Evolutionary conservation across 2,888 invertebrate genomes (phyloP), one percentile per base, ranked within the genome.

Genomic region (Cosmia pyralina): DNA sequence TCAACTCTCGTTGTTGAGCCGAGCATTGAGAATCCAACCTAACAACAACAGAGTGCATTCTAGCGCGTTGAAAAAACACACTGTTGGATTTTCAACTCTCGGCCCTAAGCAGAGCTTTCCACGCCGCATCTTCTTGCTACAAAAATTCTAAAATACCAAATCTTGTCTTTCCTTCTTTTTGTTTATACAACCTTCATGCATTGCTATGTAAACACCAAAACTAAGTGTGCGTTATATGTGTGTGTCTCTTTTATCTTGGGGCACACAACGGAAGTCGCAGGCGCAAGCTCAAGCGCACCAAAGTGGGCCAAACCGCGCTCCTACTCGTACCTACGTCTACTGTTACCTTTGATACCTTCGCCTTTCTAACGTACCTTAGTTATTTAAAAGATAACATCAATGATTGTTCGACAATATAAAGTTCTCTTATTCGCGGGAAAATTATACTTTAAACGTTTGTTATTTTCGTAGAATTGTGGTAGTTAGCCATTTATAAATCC

Each of bases 321-420:
- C 81, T 86, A 87, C 83, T 77, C 72, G 80, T 86, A 87, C 89
- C 79, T 87, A 82, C 85, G 82, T 89, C 89, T 92, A 93, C 91
- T 92, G 92, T 94, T 92, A 90, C 93, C 91, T 90, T 88, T 91
- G 90, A 90, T 91, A 91, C 93, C 90, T 90, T 90, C 89, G 89
- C 92, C 93, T 94, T 94, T 94, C 93, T 92, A 93, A 85, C 86
- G 71, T 75, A 81, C 82, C 72, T 85, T 76, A 67, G 71, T 81
- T 81, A 85, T 86, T 86, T 85, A 84, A 69, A 79, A 85, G 87
- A 87, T 87, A 87, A 81, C 65, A 87, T 87, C 87, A 80, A 59
- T 81, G 84, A 85, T 86, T 84, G 75, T 67, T 46, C 64, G 65
- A 84, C 81, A 81, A 82, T 79, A 75, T 59, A 78, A 83, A 78